Evolutionary conservation across 2,113 vertebrate species (phyloP), one percentile per base, ranked within the genome.

Genomic region (Phrynosoma platyrhinos): DNA sequence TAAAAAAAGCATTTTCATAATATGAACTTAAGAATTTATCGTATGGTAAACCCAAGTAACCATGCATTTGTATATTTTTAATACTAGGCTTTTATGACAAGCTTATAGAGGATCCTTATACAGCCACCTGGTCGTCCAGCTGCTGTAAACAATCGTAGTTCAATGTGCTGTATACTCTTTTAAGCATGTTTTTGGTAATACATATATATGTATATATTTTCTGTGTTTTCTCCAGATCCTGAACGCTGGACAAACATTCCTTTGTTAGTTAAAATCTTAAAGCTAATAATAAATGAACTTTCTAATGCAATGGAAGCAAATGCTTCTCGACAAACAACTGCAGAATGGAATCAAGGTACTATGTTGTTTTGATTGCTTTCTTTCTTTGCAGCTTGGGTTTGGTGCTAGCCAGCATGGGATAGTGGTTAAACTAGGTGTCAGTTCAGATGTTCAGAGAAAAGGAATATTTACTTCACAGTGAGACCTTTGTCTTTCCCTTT

Each of bases 191-290:
- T 62, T 62, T 21, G 40, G 58, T 77, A n/a, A 2, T 42, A n/a
- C 72, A 42, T 25, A 42, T 58, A 53, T 36, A 68, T 83, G 16
- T 27, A 82, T 12, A 53, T 23, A 13, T n/a, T 79, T 84, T n/a
- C 20, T 83, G 78, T 85, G 55, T 91, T 20, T 82, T 86, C 91
- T 90, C 0, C n/a, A 99, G 99, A 99, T 89, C 99, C 99, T 21
- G 98, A 99, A 91, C 97, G 98, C 64, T 99, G 99, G 99, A 99
- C 99, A 89, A 98, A 98, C 96, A 98, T 99, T 97, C 99, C 99
- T 90, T 95, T 99, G 92, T 96, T 99, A 90, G 98, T 99, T 90
- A 99, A 99, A 96, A 98, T 99, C 92, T 98, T 98, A 86, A 99
- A 99, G 93, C 92, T 99, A 90, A 98, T 99, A 89, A 98, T 99